A percentile compares a stretch with the other conserved stretches of the same genome.
These are phyloP conservation scores for Epiblema foenella DNA, from an alignment of 2,888 invertebrate genomes.

Conservation along the genomic window DNA sequence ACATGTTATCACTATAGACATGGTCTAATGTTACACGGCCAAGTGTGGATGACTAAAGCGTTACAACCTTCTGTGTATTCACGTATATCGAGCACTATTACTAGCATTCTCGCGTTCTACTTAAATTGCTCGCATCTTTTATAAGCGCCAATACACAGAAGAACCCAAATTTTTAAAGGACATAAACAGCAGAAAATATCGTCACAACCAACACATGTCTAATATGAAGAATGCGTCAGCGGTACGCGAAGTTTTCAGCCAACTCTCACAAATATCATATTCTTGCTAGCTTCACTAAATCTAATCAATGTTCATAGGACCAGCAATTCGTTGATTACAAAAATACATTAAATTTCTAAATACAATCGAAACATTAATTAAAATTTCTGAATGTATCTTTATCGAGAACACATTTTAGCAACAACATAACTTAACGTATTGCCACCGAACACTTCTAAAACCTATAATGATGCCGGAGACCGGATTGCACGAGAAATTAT, in stretches of 20 bases:
- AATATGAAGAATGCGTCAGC: background rate
- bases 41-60: slow-evolving; percentile 9
- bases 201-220: background rate
- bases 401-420: slow-evolving; percentile 47
- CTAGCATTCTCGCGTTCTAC: background rate
- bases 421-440: slow-evolving; percentile 45
- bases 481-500: slow-evolving; percentile 39
- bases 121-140: too few species aligned
- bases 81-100: background rate
- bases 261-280: background rate
- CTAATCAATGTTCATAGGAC: slow-evolving; percentile 22
- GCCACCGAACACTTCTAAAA: slow-evolving; percentile 14
- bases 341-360: slow-evolving; percentile 40
- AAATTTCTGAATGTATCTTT: slow-evolving; percentile 42
- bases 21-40: slow-evolving; percentile 6
- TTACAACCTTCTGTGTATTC: background rate
- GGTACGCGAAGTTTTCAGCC: background rate
- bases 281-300: slow-evolving; percentile 37
- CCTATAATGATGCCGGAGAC: slow-evolving; percentile 23
- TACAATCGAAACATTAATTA: slow-evolving; percentile 38
- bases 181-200: background rate
- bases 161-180: background rate
- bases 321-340: slow-evolving; percentile 42
- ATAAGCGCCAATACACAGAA: background rate
- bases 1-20: slow-evolving; percentile 12